phyloP scores from a whole-genome alignment of 2,113 vertebrate genomes.

The Capreolus pygargus region DNA sequence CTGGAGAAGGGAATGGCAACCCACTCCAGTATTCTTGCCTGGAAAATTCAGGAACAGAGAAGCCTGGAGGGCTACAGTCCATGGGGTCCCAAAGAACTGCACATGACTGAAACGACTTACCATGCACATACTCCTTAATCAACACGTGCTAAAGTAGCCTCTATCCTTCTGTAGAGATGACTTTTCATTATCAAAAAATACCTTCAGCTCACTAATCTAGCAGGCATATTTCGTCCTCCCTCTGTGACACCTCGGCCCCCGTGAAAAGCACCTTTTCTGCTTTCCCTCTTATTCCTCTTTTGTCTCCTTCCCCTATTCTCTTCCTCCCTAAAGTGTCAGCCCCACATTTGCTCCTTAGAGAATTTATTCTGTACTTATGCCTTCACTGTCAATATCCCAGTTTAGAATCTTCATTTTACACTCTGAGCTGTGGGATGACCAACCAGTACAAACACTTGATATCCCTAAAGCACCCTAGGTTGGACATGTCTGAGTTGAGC shows the following conservation, averaged over 20 bases:
- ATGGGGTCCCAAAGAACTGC: not conserved
- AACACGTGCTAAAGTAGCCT: not conserved
- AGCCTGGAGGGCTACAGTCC: not conserved
- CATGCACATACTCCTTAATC: accelerated
- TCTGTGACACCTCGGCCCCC: not conserved
- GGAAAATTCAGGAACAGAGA: not conserved
- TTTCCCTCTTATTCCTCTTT: not conserved
- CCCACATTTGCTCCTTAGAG: not conserved
- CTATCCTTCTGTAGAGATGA: not conserved
- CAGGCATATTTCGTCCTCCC: not conserved
- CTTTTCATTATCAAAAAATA: not conserved
- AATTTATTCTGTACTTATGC: not conserved
- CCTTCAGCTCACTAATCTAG: not conserved
- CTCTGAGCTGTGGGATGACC: not conserved
- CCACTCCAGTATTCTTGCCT: not conserved
- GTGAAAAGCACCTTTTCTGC: not conserved
- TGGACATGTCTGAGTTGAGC: not conserved
- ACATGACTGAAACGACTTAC: not conserved
- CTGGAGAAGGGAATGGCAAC: not conserved
- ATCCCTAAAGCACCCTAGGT: not conserved
- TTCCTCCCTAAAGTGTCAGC: not conserved
- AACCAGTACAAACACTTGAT: not conserved
- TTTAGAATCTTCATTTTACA: not conserved
- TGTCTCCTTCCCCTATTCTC: not conserved
- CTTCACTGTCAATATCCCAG: not conserved